A percentile compares a stretch with the other conserved stretches of the same genome.
These are phyloP conservation scores for Automeris io DNA, from an alignment of 2,888 invertebrate species.

Conservation along the genomic window DNA sequence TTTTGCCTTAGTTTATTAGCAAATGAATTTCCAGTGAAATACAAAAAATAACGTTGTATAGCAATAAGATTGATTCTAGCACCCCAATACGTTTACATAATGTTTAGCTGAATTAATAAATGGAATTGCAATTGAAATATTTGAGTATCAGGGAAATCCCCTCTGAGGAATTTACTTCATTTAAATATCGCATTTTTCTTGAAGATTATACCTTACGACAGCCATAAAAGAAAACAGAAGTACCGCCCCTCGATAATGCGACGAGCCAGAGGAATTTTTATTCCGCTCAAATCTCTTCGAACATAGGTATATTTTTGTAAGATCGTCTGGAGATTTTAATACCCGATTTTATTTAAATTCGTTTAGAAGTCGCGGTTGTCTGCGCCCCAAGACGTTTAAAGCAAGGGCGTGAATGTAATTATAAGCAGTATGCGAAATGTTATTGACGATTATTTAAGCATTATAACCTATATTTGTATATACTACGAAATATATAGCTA, in stretches of 20 bases:
- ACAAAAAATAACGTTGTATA: neutral
- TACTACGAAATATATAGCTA: no score
- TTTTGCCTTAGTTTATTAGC: neutral
- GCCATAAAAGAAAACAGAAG: constrained; percentile 76
- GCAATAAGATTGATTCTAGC: neutral
- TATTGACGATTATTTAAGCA: neutral
- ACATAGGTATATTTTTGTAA: constrained; percentile 74
- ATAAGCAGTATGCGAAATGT: constrained; percentile 38
- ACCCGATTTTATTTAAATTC: constrained; percentile 75
- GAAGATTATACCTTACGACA: constrained; percentile 77
- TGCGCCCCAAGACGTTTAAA: constrained; percentile 68
- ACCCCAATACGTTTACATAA: neutral
- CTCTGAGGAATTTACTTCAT: constrained; percentile 71
- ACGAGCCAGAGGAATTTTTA: constrained; percentile 74
- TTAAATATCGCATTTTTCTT: constrained; percentile 77
- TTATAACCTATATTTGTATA: neutral
- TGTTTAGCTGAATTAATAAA: constrained; percentile 49
- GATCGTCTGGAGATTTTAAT: constrained; percentile 73
- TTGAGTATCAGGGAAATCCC: constrained; percentile 60
- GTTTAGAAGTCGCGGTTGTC: constrained; percentile 66
- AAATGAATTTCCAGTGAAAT: neutral
- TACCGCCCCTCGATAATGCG: constrained; percentile 72
- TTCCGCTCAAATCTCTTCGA: constrained; percentile 74
- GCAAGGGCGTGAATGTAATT: constrained; percentile 68
- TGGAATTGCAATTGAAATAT: constrained; percentile 59